A percentile compares a stretch with the other conserved stretches of the same genome.
phyloP scores from a whole-genome alignment of 35 echinoderm and acorn worm species.

The Patiria miniata region DNA sequence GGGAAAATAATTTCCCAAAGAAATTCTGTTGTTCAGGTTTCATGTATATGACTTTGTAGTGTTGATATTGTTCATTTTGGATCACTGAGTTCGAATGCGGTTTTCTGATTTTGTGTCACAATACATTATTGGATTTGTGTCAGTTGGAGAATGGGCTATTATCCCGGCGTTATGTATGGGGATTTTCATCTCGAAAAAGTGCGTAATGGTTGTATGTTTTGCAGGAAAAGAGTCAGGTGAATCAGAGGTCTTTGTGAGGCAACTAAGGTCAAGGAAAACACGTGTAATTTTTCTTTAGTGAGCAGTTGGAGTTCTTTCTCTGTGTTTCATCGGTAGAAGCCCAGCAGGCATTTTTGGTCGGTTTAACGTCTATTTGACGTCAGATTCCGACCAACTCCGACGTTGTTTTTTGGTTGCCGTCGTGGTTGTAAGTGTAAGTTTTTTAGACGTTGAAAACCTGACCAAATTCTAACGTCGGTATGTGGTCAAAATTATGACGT shows the following conservation, averaged over 20 bases:
- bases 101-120: background rate
- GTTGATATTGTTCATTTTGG: background rate
- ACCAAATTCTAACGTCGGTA: no score
- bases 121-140: background rate
- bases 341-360: no score
- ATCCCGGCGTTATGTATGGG: background rate
- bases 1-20: no score
- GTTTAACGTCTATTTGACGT: no score
- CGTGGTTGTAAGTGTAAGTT: no score
- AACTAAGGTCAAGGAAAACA: slow-evolving; percentile 7
- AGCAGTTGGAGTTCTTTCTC: background rate
- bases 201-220: background rate
- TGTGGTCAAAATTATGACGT: no score
- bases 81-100: background rate
- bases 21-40: no score
- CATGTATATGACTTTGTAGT: background rate
- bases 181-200: slow-evolving; percentile 12
- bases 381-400: no score
- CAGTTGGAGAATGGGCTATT: background rate
- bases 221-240: background rate
- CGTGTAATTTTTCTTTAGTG: background rate
- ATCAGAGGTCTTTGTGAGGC: background rate
- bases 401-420: no score
- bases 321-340: slow-evolving; percentile 11
- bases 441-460: no score